Conservation (phyloP, 1,140 invertebrate species). For the Penaeus japonicus region DNA sequence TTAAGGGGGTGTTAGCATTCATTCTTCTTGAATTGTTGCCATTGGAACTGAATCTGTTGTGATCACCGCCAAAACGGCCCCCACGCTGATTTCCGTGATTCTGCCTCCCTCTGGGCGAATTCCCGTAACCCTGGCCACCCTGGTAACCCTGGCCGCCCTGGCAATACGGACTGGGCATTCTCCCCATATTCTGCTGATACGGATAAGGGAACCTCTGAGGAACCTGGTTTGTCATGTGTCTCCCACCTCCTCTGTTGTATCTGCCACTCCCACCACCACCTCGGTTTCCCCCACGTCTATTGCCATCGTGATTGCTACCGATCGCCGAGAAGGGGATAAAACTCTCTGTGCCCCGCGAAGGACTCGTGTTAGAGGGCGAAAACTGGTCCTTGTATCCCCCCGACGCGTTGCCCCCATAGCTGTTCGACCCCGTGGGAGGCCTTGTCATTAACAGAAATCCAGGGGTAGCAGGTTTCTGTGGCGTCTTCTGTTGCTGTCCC, state of each 20-base stretch:
- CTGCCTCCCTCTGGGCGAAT: too few species aligned
- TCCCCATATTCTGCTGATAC: too few species aligned
- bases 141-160: too few species aligned
- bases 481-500: background rate
- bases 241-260: too few species aligned
- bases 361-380: background rate
- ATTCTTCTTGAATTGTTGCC: background rate
- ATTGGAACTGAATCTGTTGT: background rate
- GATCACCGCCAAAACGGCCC: background rate
- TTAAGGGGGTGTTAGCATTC: slow-evolving; percentile 6
- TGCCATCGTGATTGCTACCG: background rate
- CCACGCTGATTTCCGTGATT: background rate
- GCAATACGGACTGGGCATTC: too few species aligned
- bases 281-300: background rate
- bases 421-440: slow-evolving; percentile 17
- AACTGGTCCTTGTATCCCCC: background rate
- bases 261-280: background rate
- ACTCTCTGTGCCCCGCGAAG: background rate
- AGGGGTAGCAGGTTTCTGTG: background rate
- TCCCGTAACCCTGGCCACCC: too few species aligned
- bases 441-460: slow-evolving; percentile 37
- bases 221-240: too few species aligned
- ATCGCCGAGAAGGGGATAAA: slow-evolving; percentile 39
- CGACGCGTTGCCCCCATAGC: background rate
- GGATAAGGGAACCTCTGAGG: too few species aligned